Base-by-base conservation (phyloP, 2,797 vertebrate genomes). In the Danio choprae region DNA sequence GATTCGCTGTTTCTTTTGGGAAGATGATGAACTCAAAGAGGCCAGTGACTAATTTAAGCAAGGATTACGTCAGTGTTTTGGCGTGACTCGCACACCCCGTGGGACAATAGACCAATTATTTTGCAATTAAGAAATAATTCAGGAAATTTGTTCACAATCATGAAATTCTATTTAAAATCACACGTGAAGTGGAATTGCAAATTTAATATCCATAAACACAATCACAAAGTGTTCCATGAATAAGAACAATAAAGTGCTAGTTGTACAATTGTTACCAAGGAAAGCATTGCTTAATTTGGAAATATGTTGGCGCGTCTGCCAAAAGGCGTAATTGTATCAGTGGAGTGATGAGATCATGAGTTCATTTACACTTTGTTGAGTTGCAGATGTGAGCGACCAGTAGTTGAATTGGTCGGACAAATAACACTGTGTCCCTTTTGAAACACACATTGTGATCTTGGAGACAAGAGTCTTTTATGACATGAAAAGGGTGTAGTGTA, bases 1-100 rank as follows among this genome's bases (percentile, higher is more conserved):
- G 90, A 91, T 84, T 88, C 82, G 89, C 85, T 80, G 89, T 91
- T 88, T 93, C 92, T 88, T 91, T 90, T 65, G 41, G 89, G 91
- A 90, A 92, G 91, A 84, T 86, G 83, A 91, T 92, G 90, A 92
- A 91, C 83, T 91, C 81, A 70, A 84, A 85, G 84, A 41, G 60
- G 65, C 84, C 87, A 87, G 83, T 74, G 87, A 89, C 87, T 18
- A 69, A 71, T 82, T 81, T 51, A 55, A 81, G 8, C 46, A 82
- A 69, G 38, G 44, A 70, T 81, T 48, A 63, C 79, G 62, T 48
- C 64, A 51, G 43, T 51, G 50, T 81, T 81, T 80, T 78, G 13
- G 16, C 73, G 16, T 29, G 48, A 20, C 70, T 9, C 15, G 38
- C 15, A n/a, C 62, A 59, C 79, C 79, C 55, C 62, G 51, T 0